Evolutionary conservation across 2,888 invertebrate species (phyloP).

Genomic region (Drosophila kuntzei): DNA sequence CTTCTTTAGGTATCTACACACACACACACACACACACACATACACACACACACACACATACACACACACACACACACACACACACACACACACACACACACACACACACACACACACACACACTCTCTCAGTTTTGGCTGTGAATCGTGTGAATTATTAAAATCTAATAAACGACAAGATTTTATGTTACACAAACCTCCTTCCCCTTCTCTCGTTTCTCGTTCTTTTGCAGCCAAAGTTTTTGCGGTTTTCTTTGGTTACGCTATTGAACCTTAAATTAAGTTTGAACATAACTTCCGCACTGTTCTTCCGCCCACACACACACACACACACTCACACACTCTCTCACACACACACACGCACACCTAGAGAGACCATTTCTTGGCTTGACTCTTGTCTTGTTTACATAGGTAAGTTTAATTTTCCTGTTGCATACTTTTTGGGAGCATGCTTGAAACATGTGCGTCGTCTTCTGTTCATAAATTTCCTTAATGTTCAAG

Average conservation of each 20-base stretch:
- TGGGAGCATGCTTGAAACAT: constrained; percentile 70
- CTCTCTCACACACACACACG: constrained; percentile 8
- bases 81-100: not conserved
- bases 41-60: too few relatives aligned
- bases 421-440: constrained; percentile 81
- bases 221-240: constrained; percentile 66
- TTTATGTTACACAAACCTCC: constrained; percentile 81
- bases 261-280: constrained; percentile 85
- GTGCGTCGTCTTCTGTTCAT: constrained; percentile 65
- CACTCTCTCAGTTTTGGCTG: constrained; percentile 14
- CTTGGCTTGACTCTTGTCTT: constrained; percentile 55
- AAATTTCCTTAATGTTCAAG: constrained; percentile 80
- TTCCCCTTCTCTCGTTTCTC: constrained; percentile 24
- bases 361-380: constrained; percentile 43
- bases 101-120: too few relatives aligned
- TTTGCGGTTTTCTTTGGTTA: constrained; percentile 82
- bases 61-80: constrained; percentile 18
- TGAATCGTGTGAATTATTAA: constrained; percentile 84
- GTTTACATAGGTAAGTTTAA: constrained; percentile 83
- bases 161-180: constrained; percentile 85
- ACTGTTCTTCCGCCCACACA: constrained; percentile 42
- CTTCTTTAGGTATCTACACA: constrained; percentile 60
- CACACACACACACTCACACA: constrained; percentile 23
- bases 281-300: constrained; percentile 83
- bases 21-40: constrained; percentile 24